phyloP scores from a whole-genome alignment of 1,140 invertebrate species.

The Schmidtea mediterranea region DNA sequence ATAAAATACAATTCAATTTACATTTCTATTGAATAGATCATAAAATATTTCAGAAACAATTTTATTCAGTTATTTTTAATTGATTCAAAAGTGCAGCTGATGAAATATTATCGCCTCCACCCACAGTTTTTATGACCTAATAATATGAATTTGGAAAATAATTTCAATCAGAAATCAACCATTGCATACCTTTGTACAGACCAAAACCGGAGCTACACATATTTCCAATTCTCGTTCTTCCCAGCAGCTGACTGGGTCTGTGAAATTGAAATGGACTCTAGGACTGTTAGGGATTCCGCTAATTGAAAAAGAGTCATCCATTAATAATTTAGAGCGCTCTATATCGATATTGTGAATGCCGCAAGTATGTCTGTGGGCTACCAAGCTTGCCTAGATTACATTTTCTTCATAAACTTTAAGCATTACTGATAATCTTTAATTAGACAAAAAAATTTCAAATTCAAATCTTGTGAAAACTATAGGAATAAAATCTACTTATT shows the following conservation, averaged over 20 bases:
- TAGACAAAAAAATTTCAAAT: too few species aligned
- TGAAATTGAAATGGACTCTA: slow-evolving; percentile 36
- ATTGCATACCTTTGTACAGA: slow-evolving; percentile 44
- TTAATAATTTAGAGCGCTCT: slow-evolving; percentile 39
- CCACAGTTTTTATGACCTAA: slow-evolving; percentile 38
- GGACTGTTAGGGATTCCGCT: slow-evolving; percentile 27
- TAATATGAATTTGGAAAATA: too few species aligned
- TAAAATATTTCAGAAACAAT: too few species aligned
- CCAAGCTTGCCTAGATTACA: slow-evolving; percentile 45
- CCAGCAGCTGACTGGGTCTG: slow-evolving; percentile 50
- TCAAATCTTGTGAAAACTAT: too few species aligned
- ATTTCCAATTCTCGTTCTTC: slow-evolving; percentile 40
- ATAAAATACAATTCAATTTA: too few species aligned
- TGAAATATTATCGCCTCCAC: slow-evolving; percentile 62
- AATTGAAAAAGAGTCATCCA: slow-evolving; percentile 57
- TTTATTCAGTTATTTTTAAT: slow-evolving; percentile 18
- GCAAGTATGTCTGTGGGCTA: slow-evolving; percentile 55
- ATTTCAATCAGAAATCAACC: too few species aligned
- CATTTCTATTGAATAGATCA: too few species aligned
- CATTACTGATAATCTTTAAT: too few species aligned
- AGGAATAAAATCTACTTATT: too few species aligned
- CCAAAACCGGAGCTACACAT: slow-evolving; percentile 53
- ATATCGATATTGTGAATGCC: slow-evolving; percentile 42
- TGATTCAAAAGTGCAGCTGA: slow-evolving; percentile 51
- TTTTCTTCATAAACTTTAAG: too few species aligned